These are phyloP conservation scores for Rhagonycha lutea DNA, from an alignment of 2,888 invertebrate genomes.

Conservation along the genomic window DNA sequence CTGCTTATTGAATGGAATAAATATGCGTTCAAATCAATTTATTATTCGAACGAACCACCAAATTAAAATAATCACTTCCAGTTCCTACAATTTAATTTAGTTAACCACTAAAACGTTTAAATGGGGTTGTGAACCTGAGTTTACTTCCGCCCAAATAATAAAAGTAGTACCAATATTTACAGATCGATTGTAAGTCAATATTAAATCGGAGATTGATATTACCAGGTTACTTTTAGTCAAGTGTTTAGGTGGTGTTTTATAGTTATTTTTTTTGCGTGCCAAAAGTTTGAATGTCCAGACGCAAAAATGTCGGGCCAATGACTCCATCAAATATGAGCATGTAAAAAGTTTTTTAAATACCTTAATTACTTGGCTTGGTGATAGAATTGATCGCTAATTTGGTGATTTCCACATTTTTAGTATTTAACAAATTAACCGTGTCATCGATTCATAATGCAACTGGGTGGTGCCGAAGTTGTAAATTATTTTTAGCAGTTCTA, in stretches of 20 bases:
- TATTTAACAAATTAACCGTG: neutral
- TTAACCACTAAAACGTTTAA: slow-evolving; percentile 15
- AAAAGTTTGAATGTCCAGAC: neutral
- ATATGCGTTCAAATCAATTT: neutral
- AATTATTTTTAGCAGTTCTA: neutral
- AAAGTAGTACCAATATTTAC: neutral
- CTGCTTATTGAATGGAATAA: neutral
- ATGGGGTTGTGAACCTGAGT: slow-evolving; percentile 4
- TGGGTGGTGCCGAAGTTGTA: neutral
- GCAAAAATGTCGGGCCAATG: neutral
- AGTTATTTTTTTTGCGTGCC: neutral
- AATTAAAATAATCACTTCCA: slow-evolving; percentile 20
- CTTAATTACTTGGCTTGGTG: neutral
- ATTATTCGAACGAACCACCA: neutral
- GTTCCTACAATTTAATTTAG: slow-evolving; percentile 17
- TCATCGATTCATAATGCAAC: neutral
- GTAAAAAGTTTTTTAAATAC: neutral
- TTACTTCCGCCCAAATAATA: neutral
- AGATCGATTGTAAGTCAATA: neutral
- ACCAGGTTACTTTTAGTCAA: neutral
- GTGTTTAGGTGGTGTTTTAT: neutral
- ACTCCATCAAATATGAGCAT: neutral
- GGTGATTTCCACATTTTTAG: neutral
- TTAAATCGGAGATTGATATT: neutral
- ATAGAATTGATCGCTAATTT: neutral